Base-by-base conservation (phyloP, 2,113 vertebrate species). In the Hemiprocne comata region DNA sequence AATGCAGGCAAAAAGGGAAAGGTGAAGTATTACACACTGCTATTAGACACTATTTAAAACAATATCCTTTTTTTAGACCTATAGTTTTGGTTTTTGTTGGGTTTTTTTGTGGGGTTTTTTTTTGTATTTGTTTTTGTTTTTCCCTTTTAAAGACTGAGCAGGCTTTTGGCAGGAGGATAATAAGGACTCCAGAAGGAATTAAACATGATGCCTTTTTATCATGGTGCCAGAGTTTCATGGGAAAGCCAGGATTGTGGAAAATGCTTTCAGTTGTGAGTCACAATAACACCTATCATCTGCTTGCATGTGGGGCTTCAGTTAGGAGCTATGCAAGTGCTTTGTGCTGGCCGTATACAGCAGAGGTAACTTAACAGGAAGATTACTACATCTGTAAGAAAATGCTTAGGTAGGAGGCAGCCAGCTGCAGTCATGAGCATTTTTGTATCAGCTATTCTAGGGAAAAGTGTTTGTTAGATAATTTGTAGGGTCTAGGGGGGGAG, bases 121-220 rank as follows among this genome's bases (percentile, higher is more conserved):
- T 7, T 9, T 11, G 44, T 25, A 9, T 26, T 16, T n/a, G n/a
- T 23, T 29, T 71, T 31, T 9, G 10, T 77, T 87, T 87, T n/a
- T n/a, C n/a, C n/a, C n/a, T n/a, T n/a, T 86, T 73, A 36, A 96
- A 92, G 74, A 84, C 33, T 38, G 55, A 90, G 24, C n/a, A 80
- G 70, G 34, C 54, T 90, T 96, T 97, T 96, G 90, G 89, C 81
- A 91, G 86, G 61, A 95, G 74, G 50, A 84, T 82, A 94, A 84
- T 94, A 91, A 86, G 54, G 42, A 82, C 62, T 95, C 81, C 79
- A 85, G 58, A 91, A 95, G 92, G 76, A 95, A 93, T 94, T 89
- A 55, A 65, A 76, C 48, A 64, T 65, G 46, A 66, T 76, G 26
- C 16, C 80, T 85, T 95, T 85, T 94, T 94, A 88, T 76, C 19